Evolutionary conservation across 2,888 invertebrate genomes (phyloP), one percentile per base, ranked within the genome.

Genomic region (Zootermopsis nevadensis): DNA sequence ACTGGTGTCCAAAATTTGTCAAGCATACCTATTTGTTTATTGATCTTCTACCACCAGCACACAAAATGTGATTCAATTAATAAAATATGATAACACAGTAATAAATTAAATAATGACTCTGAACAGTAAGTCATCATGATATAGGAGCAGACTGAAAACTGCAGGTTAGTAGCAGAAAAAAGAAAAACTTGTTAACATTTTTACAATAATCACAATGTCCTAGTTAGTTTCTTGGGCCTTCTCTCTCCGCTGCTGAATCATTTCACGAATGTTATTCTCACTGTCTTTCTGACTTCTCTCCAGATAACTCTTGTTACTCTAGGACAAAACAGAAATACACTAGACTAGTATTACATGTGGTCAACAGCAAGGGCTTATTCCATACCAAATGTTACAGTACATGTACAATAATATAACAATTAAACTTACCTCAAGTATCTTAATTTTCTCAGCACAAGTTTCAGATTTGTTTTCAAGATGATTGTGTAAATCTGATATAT

Each of bases 211-310:
- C 8, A 60, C 48, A 76, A n/a, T 7, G 24, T 19, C n/a, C 42
- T 81, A 82, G 55, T 74, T 76, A 35, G 72, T 30, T 35, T 82
- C 77, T 67, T 15, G 27, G 38, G 82, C 77, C 79, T 60, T 79
- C 42, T 91, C 91, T 88, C 93, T 93, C 85, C 93, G 91, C 86
- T 93, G 94, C 87, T 94, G 93, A 0, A 95, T 93, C 92, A 97
- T 93, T 91, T 97, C 97, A 86, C 97, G 91, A 77, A 97, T 91
- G 88, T 95, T 96, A 88, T 96, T 94, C 90, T 96, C 95, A 87
- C 95, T 95, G 88, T 97, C 97, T 88, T 95, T 95, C 85, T 97
- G 90, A 89, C 92, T 96, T 86, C 93, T 93, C 88, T 96, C 95
- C 87, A 97, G 90, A 89, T 95, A 96, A n/a, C 91, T 89, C 90